These are phyloP conservation scores for Himalopsyche phryganea DNA, from an alignment of 1,140 invertebrate species.

Conservation along the genomic window DNA sequence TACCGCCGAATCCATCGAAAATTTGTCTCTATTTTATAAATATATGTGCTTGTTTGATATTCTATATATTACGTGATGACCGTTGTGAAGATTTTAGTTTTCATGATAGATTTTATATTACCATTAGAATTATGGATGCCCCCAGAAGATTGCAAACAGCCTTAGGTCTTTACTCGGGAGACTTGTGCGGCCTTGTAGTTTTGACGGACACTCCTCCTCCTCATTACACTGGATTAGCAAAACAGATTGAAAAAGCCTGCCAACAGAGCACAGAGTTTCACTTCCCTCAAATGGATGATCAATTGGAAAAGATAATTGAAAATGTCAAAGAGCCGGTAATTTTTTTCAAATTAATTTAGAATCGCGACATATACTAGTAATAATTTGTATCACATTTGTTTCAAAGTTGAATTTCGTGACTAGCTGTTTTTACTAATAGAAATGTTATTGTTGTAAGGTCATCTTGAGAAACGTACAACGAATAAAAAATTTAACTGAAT, in stretches of 20 bases:
- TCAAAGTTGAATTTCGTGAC: background rate
- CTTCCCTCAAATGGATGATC: slow-evolving; percentile 81
- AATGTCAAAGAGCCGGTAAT: slow-evolving; percentile 45
- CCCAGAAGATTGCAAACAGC: slow-evolving; percentile 88
- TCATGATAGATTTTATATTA: too few species aligned
- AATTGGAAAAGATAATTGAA: slow-evolving; percentile 74
- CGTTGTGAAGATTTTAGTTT: too few species aligned
- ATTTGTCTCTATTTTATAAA: too few species aligned
- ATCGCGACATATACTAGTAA: too few species aligned
- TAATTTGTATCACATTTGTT: too few species aligned
- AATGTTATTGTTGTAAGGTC: slow-evolving; percentile 33
- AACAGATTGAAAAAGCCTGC: slow-evolving; percentile 53
- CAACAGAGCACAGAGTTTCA: slow-evolving; percentile 81
- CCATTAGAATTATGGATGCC: slow-evolving; percentile 34
- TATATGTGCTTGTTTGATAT: too few species aligned
- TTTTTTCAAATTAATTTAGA: background rate
- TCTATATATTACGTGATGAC: too few species aligned
- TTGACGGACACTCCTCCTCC: slow-evolving; percentile 35
- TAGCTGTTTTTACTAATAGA: background rate
- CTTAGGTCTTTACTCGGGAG: slow-evolving; percentile 88
- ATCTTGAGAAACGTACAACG: slow-evolving; percentile 40
- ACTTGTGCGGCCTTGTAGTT: slow-evolving; percentile 83
- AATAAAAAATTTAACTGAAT: slow-evolving; percentile 24
- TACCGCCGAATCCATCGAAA: too few species aligned
- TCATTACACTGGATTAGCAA: slow-evolving; percentile 34